phyloP scores from a whole-genome alignment of 2,888 invertebrate genomes.

The Nectonema munidae region DNA sequence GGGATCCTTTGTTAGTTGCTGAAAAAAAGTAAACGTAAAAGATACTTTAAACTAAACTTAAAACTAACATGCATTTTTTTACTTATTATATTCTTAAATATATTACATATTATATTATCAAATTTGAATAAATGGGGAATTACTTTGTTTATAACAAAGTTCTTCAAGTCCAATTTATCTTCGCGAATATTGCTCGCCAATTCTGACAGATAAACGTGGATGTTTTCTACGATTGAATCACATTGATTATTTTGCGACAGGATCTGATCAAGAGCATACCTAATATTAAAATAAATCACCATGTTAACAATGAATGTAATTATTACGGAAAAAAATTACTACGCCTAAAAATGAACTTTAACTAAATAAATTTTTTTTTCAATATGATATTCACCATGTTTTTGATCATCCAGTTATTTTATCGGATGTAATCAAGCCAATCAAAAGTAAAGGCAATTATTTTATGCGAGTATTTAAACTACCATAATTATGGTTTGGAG shows the following conservation, averaged over 20 bases:
- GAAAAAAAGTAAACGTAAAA: conserved; percentile 15
- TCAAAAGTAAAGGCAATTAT: no score
- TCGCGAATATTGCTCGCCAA: conserved; percentile 39
- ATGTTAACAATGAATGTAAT: background rate
- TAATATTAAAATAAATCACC: conserved; percentile 21
- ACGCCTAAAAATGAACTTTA: no score
- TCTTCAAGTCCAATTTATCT: conserved; percentile 21
- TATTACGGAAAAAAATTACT: no score
- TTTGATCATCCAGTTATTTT: no score
- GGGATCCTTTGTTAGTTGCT: conserved; percentile 64
- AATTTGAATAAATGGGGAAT: background rate
- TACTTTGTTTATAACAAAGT: conserved; percentile 21
- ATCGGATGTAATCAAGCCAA: no score
- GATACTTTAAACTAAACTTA: background rate
- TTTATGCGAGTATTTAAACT: no score
- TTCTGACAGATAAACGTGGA: conserved; percentile 42
- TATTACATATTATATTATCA: conserved; percentile 9
- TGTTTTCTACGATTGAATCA: conserved; percentile 51
- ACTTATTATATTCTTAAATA: conserved; percentile 12
- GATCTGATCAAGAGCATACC: conserved; percentile 45
- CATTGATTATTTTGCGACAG: conserved; percentile 38
- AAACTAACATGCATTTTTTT: background rate
- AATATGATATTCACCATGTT: no score
- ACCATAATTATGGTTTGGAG: no score
- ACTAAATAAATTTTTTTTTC: no score